Percentiles rank a stretch among this genome's conserved stretches.
Conservation (phyloP, 2,888 invertebrate genomes). For the Bellardia bayeri region DNA sequence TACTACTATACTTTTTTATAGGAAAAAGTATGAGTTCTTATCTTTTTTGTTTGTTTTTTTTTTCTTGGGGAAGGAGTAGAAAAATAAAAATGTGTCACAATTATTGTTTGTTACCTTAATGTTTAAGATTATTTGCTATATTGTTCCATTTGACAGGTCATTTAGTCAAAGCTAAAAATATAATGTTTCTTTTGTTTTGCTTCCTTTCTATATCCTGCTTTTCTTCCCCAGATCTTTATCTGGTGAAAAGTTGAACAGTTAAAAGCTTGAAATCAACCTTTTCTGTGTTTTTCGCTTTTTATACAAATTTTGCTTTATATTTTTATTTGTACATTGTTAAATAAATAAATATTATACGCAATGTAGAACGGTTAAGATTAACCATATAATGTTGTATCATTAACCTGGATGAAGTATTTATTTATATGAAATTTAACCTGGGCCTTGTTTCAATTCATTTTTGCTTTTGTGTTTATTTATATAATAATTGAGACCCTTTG, state of each 20-base stretch:
- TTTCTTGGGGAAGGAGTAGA: background rate
- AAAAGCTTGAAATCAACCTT: slow-evolving; percentile 54
- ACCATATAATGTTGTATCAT: slow-evolving; percentile 33
- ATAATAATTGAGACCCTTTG: background rate
- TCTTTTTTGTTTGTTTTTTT: background rate
- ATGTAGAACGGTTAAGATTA: slow-evolving; percentile 32
- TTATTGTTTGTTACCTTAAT: slow-evolving; percentile 70
- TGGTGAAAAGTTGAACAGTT: slow-evolving; percentile 56
- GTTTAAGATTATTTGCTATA: slow-evolving; percentile 60
- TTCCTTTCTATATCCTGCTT: slow-evolving; percentile 12
- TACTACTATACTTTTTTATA: slow-evolving; percentile 1
- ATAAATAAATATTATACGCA: slow-evolving; percentile 41
- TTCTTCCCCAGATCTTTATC: slow-evolving; percentile 61
- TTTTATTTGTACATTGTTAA: slow-evolving; percentile 20
- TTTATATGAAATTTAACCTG: slow-evolving; percentile 36
- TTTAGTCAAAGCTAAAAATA: slow-evolving; percentile 39
- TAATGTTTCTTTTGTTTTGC: slow-evolving; percentile 31
- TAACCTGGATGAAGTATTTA: slow-evolving; percentile 46
- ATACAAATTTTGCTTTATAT: slow-evolving; percentile 9
- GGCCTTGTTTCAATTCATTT: background rate
- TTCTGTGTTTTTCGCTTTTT: slow-evolving; percentile 37
- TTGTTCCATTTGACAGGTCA: slow-evolving; percentile 69
- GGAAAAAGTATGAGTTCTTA: slow-evolving; percentile 11
- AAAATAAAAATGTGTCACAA: slow-evolving; percentile 66
- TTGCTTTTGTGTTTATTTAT: background rate